Conservation (phyloP, 2,888 invertebrate genomes). For the Gryllus longicercus region DNA sequence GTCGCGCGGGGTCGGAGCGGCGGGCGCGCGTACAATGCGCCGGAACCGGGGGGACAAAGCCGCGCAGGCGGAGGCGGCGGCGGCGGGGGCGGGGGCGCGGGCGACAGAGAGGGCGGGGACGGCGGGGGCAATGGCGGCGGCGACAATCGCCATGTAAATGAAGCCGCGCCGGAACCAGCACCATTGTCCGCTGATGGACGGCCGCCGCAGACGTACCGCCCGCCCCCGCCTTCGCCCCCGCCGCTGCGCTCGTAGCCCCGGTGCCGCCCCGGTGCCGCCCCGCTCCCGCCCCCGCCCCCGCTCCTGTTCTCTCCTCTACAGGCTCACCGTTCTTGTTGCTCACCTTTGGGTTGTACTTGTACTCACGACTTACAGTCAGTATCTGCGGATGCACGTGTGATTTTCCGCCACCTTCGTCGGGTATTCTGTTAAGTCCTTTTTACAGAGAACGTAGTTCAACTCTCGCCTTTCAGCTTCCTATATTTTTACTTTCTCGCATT, state of each 20-base stretch:
- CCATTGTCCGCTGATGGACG: constrained; percentile 6
- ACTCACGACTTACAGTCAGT: no score
- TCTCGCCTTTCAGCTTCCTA: no score
- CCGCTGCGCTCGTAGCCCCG: not conserved
- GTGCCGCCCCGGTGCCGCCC: no score
- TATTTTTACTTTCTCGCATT: no score
- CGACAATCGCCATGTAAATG: constrained; percentile 17
- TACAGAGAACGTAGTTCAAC: no score
- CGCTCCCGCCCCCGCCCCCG: no score
- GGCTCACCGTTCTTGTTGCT: no score
- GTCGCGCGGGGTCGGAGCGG: not conserved
- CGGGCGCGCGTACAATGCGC: not conserved
- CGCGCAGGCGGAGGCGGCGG: not conserved
- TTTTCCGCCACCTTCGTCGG: no score
- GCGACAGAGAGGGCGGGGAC: not conserved
- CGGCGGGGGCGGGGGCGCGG: not conserved
- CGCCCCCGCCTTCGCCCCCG: not conserved
- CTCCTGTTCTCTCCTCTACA: no score
- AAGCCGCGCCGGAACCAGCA: not conserved
- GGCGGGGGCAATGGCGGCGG: not conserved
- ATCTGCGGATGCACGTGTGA: no score
- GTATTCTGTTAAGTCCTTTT: no score
- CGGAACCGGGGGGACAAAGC: not conserved
- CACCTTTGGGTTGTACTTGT: no score
- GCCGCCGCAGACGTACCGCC: not conserved